These are phyloP conservation scores for Tipula helvola DNA, from an alignment of 2,888 invertebrate species.

Conservation along the genomic window DNA sequence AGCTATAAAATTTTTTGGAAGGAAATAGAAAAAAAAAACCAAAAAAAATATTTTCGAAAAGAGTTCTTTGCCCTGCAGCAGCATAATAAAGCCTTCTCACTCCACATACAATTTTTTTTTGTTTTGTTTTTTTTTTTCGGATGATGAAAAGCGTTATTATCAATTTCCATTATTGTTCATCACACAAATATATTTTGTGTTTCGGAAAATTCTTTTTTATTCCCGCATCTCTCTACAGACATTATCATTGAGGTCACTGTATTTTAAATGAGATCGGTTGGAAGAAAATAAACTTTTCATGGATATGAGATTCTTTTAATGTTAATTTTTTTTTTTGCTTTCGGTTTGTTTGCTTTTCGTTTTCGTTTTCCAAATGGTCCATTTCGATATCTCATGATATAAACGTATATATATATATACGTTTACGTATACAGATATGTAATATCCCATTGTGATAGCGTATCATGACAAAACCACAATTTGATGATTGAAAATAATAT, in stretches of 20 bases:
- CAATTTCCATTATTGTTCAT: neutral
- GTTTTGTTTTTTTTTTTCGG: neutral
- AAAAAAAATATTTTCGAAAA: neutral
- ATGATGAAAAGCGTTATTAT: neutral
- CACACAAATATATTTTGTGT: neutral
- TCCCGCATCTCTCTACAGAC: neutral
- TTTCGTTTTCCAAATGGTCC: neutral
- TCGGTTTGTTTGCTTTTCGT: neutral
- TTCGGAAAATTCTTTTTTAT: neutral
- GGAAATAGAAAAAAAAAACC: neutral
- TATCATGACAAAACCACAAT: neutral
- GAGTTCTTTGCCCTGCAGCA: neutral
- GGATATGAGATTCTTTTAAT: neutral
- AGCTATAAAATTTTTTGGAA: neutral
- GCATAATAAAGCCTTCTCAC: neutral
- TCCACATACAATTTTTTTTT: neutral
- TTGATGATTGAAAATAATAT: neutral
- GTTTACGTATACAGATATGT: neutral
- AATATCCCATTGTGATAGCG: neutral
- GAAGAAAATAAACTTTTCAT: conserved; percentile 4
- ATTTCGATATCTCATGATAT: neutral
- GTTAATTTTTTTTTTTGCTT: neutral
- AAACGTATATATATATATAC: neutral
- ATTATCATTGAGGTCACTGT: neutral
- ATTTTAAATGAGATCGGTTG: neutral